Conservation (phyloP, 2,888 invertebrate genomes). For the Tipula lateralis region DNA sequence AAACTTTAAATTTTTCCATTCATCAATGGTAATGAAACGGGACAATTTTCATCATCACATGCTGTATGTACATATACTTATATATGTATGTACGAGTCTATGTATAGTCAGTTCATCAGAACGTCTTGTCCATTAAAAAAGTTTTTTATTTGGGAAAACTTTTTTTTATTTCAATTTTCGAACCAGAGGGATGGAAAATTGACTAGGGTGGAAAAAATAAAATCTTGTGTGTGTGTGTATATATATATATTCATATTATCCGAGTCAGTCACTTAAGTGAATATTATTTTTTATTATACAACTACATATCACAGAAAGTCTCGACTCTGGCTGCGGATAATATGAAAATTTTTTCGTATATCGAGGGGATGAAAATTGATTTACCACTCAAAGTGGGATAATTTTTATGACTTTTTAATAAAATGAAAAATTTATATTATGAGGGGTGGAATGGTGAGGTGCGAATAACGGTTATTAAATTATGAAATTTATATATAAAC, state of each 20-base stretch:
- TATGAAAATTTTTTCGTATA: not conserved
- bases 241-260: not conserved
- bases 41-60: not conserved
- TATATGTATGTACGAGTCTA: too few relatives aligned
- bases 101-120: not conserved
- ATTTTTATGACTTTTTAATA: slow-evolving; percentile 20
- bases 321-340: not conserved
- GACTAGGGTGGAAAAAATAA: not conserved
- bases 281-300: not conserved
- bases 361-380: not conserved
- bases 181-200: not conserved
- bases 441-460: not conserved
- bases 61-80: not conserved
- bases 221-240: not conserved
- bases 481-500: not conserved
- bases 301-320: not conserved
- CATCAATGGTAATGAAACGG: not conserved
- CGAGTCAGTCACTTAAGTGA: not conserved
- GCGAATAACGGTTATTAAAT: slow-evolving; percentile 20
- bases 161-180: not conserved
- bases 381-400: not conserved
- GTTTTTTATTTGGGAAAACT: not conserved
- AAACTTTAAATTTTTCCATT: not conserved
- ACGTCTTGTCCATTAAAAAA: not conserved
- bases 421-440: not conserved